Conservation (phyloP, 2,113 vertebrate species). For the Cathartes aura region DNA sequence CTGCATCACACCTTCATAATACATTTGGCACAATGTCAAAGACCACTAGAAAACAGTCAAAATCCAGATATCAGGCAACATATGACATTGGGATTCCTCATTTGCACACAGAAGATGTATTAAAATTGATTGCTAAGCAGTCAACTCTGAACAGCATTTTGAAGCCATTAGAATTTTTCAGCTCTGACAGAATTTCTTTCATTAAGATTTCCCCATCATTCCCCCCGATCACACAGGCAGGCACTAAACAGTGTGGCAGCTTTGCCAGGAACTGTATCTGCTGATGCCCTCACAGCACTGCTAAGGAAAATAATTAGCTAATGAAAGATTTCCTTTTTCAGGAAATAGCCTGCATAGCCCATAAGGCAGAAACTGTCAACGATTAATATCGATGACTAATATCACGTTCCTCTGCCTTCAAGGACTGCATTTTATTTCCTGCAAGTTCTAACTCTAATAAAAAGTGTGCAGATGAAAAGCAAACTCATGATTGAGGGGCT, state of each 20-base stretch:
- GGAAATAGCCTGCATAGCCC: not conserved
- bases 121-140: not conserved
- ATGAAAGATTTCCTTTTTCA: constrained; percentile 51
- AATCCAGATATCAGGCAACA: not conserved
- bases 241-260: not conserved
- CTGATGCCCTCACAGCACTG: not conserved
- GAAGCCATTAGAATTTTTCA: not conserved
- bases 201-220: not conserved
- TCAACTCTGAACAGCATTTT: not conserved
- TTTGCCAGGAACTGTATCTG: constrained; percentile 11
- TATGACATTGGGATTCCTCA: not conserved
- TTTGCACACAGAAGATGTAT: not conserved
- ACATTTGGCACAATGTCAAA: not conserved
- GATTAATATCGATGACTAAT: not conserved
- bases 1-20: not conserved
- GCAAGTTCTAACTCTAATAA: not conserved
- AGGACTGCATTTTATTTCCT: constrained; percentile 1
- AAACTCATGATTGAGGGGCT: not conserved
- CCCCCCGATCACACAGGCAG: not conserved
- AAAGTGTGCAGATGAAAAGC: not conserved
- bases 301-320: constrained; percentile 42
- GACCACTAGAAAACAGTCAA: not conserved
- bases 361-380: not conserved
- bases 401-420: not conserved
- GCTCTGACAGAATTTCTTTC: not conserved